Conservation (phyloP, 2,888 invertebrate genomes). For the Drepana falcataria region DNA sequence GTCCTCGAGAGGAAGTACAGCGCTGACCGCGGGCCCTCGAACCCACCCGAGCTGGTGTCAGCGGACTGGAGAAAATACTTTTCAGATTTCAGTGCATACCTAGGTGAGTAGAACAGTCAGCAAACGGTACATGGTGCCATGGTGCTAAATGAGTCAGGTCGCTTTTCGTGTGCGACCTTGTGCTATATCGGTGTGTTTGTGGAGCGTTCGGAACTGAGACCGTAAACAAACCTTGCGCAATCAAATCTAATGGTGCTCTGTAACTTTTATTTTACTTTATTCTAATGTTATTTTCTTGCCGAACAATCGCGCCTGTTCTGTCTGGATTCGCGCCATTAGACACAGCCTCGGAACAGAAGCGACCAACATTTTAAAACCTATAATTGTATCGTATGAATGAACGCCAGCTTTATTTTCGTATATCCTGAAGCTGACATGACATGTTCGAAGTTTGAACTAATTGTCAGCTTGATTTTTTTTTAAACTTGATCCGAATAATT, state of each 20-base stretch:
- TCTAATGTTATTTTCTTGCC: conserved; percentile 7
- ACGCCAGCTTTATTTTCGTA: neutral
- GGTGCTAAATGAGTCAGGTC: conserved; percentile 51
- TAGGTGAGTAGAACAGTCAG: conserved; percentile 59
- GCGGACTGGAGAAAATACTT: conserved; percentile 73
- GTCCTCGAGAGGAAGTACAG: conserved; percentile 79
- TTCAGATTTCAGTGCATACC: conserved; percentile 72
- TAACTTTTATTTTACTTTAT: conserved; percentile 9
- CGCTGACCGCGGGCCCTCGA: conserved; percentile 55
- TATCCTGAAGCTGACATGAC: neutral
- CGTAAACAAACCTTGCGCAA: conserved; percentile 71
- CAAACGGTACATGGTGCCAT: conserved; percentile 28
- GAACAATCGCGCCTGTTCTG: neutral
- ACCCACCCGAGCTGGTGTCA: conserved; percentile 54
- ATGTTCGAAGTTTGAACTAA: neutral
- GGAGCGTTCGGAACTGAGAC: conserved; percentile 55
- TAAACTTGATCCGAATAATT: too few relatives aligned
- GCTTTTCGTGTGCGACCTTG: conserved; percentile 69
- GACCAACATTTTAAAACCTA: neutral
- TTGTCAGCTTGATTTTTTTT: too few relatives aligned
- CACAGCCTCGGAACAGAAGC: too few relatives aligned
- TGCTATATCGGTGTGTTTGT: conserved; percentile 72
- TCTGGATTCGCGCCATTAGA: neutral
- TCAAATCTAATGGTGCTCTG: conserved; percentile 34
- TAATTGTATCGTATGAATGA: neutral